Evolutionary conservation across 2,888 invertebrate species (phyloP), one percentile per base, ranked within the genome.

Genomic region (Taphrorychus bicolor): DNA sequence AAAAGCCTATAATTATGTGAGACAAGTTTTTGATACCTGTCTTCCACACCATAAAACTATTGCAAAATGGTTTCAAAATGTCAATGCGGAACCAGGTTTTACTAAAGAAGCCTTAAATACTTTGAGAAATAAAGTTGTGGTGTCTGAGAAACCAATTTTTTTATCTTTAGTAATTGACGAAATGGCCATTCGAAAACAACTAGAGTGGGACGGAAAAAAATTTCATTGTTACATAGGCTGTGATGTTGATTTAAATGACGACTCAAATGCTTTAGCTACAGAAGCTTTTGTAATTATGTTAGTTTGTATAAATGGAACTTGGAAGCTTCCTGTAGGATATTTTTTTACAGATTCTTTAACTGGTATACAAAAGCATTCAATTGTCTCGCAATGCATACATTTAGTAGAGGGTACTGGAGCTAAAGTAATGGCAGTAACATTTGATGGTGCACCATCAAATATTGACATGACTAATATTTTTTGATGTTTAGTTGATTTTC

Each of bases 21-120:
- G 80, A 66, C 62, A 77, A 71, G 73, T 70, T 48, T 81, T 78
- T 70, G 65, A 76, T 11, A 74, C 73, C 4, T 67, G 67, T 59
- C 64, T 79, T 16, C 79, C 80, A 19, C 76, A 76, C 69, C 60
- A 69, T 4, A 71, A 71, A 16, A 79, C 77, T 2, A 72, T 80
- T 5, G 69, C 73, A 40, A 77, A 73, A 40, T 81, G 79, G 80
- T 79, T 77, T 53, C 51, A 69, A 23, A 70, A 68, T 7, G 67
- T 79, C 21, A 72, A 79, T 68, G 77, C 73, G 3, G 54, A 73
- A 3, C 78, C 80, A 3, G 79, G 80, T 2, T 78, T 80, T 64
- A 74, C 59, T 45, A 63, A 18, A 52, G 74, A 75, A 67, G 69
- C 73, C 3, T 73, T 76, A 19, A 54, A 70, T 57, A 71, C 71